phyloP scores from a whole-genome alignment of 2,113 vertebrate genomes.

The Nothobranchius kuhntae region DNA sequence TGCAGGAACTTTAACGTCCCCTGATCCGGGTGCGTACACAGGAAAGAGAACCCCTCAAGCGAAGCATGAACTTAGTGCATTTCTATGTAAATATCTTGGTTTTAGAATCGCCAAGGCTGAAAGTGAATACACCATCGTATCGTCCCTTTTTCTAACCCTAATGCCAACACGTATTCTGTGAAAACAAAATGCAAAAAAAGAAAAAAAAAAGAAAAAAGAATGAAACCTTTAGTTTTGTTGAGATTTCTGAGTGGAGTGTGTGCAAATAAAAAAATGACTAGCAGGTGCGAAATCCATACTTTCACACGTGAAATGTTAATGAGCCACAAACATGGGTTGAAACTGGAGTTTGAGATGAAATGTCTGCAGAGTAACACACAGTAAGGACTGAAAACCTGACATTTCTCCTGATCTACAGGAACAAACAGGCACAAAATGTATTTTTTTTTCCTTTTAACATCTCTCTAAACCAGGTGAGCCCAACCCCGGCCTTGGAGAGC shows the following conservation, averaged over 20 bases:
- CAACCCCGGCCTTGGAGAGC: no score
- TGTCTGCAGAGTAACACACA: neutral
- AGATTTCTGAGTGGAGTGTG: constrained; percentile 9
- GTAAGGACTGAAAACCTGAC: constrained; percentile 11
- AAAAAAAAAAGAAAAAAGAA: no score
- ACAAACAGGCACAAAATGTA: constrained; percentile 26
- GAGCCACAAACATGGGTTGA: neutral
- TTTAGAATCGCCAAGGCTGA: constrained; percentile 21
- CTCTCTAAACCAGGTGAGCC: neutral
- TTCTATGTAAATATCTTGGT: constrained; percentile 37
- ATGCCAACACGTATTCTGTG: constrained; percentile 45
- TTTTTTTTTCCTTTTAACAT: neutral
- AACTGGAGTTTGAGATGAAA: neutral
- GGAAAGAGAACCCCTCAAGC: constrained; percentile 29
- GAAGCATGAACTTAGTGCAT: constrained; percentile 60
- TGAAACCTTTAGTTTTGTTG: neutral
- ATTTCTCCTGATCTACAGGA: constrained; percentile 63
- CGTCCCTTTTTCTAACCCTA: constrained; percentile 71
- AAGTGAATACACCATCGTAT: constrained; percentile 31
- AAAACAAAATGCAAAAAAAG: neutral
- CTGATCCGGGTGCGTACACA: constrained; percentile 25
- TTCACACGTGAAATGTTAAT: neutral
- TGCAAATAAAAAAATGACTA: constrained; percentile 31
- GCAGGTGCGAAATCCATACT: constrained; percentile 8
- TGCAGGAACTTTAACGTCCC: constrained; percentile 19